Evolutionary conservation across 2,113 vertebrate species (phyloP).

Genomic region (Petaurus breviceps): DNA sequence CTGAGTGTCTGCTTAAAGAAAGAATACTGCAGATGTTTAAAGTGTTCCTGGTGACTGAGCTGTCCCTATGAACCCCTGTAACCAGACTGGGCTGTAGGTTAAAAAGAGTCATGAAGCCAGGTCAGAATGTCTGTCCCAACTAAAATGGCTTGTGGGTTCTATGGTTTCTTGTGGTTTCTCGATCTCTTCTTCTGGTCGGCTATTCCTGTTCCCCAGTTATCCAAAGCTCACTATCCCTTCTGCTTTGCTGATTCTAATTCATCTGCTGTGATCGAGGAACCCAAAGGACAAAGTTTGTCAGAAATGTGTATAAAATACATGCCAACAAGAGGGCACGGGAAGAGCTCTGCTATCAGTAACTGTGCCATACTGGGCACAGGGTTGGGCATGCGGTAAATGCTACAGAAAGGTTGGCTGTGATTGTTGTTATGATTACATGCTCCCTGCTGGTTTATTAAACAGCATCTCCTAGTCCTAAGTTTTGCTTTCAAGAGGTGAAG

Average conservation of each 20-base stretch:
- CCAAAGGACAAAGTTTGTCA: neutral
- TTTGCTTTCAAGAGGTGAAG: too few relatives aligned
- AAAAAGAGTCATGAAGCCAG: neutral
- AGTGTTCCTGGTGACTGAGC: neutral
- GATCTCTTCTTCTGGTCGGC: neutral
- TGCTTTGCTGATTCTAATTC: neutral
- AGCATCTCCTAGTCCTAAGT: neutral
- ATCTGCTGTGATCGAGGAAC: neutral
- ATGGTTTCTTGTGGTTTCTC: neutral
- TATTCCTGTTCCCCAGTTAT: neutral
- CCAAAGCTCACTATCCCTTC: neutral
- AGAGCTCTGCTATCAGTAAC: neutral
- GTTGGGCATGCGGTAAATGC: neutral
- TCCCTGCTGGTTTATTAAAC: neutral
- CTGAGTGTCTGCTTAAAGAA: neutral
- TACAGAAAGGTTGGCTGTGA: neutral
- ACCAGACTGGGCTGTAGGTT: neutral
- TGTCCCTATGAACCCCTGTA: neutral
- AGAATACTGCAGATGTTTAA: neutral
- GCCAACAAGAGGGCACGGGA: neutral
- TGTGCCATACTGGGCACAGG: neutral
- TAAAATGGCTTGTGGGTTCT: neutral
- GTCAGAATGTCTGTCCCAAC: neutral
- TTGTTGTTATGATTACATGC: neutral
- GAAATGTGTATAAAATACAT: neutral